Evolutionary conservation across 2,797 vertebrate species (phyloP), one percentile per base, ranked within the genome.

Genomic region (Nannoperca obscura): DNA sequence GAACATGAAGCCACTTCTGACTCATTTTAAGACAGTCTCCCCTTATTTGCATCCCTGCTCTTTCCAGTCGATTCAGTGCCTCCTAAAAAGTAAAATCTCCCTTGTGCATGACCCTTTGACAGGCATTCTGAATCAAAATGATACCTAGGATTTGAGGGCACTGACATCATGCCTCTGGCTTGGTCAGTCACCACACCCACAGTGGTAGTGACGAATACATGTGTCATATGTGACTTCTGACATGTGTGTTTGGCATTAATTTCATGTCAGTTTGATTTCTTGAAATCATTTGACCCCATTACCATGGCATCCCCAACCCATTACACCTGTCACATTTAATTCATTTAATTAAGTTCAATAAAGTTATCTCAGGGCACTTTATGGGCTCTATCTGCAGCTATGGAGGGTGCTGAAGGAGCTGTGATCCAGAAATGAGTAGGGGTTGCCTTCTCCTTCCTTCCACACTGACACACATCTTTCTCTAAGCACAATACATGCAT

Each of bases 281-380:
- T 68, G 19, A 71, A 69, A 74, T 42, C 20, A 1, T 53, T 80
- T 80, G 72, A 77, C 40, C 53, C 73, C 42, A 9, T 55, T 5
- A 46, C 52, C 55, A 74, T 50, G 36, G 30, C 69, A 57, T 73
- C 50, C 54, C 11, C 12, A 7, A 69, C 50, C 53, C 80, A 60
- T 84, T 84, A 58, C 34, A 34, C 76, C 72, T 86, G 86, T 91
- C 90, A 86, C 59, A 19, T 79, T 44, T 76, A 86, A 87, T 89
- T 27, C 1, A 27, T 27, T 27, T 27, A 27, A 27, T 27, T 27
- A 1, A 27, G 24, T 27, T 27, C 24, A 27, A 27, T 2, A 27
- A 27, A 27, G 24, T 27, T 27, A 27, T 27, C 24, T 27, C 24
- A 27, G 1, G 24, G 24, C 24, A 27, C 24, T 27, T 80, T 79